Evolutionary conservation across 2,797 vertebrate species (phyloP), one percentile per base, ranked within the genome.

Genomic region (Premnoplex brunnescens): DNA sequence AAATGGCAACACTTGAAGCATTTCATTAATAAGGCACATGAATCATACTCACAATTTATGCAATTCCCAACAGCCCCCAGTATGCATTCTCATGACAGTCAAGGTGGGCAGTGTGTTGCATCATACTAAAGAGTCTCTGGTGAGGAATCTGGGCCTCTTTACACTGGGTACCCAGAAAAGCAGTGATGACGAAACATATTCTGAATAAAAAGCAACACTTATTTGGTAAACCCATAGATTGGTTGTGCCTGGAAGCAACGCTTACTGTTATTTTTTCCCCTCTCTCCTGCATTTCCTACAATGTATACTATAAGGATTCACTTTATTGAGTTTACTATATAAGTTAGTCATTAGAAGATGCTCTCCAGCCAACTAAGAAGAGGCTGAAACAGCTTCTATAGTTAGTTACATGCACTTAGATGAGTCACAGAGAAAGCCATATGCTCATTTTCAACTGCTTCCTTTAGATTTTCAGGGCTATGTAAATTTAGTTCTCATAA

Each of bases 121-220:
- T 46, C 0, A 0, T n/a, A 26, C n/a, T 32, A 19, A 17, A n/a
- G 49, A 78, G n/a, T 41, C 16, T n/a, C 54, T 2, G 0, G 18
- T 46, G 41, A n/a, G 27, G 16, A 32, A 41, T 24, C 22, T 72
- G n/a, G 52, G 15, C 22, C 22, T 71, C 24, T 80, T 82, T 67
- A 67, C 34, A 30, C 7, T 2, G 7, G 21, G 8, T 36, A 80
- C 10, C 9, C 36, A 88, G 27, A 56, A 84, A 22, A 93, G 15
- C 10, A 44, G 11, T 26, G 34, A 26, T 68, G 56, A 72, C 12
- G 68, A 88, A 90, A 26, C 18, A 21, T 21, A 58, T 49, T 62
- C 58, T 69, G 59, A 88, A 90, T 30, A 34, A 71, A 85, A 85
- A 58, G 6, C 26, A 51, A 7, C 24, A n/a, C 8, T 37, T 76